Evolutionary conservation across 2,113 vertebrate species (phyloP).

Genomic region (Protobothrops flavoviridis): DNA sequence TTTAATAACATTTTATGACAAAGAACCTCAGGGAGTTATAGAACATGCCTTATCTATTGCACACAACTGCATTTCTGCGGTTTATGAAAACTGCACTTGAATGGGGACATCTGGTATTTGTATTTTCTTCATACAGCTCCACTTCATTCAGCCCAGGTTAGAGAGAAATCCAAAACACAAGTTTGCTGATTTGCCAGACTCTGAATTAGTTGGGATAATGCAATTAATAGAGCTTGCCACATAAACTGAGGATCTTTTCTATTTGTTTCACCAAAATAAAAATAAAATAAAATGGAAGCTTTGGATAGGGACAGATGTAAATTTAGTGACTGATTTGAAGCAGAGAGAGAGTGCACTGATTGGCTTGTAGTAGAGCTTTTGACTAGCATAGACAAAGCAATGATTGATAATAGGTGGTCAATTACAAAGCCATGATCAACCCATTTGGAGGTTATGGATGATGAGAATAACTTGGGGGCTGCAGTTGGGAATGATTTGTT

Average conservation of each 20-base stretch:
- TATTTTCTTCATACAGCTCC: neutral
- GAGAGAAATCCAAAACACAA: conserved; percentile 20
- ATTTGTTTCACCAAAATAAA: neutral
- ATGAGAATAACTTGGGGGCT: neutral
- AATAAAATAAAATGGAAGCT: neutral
- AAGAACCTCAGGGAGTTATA: neutral
- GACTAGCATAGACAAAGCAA: neutral
- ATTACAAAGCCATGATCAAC: neutral
- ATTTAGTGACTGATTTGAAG: neutral
- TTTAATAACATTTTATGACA: neutral
- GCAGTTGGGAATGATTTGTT: neutral
- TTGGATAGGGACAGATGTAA: neutral
- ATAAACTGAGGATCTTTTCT: neutral
- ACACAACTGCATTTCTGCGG: neutral
- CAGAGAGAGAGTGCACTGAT: neutral
- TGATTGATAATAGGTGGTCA: neutral
- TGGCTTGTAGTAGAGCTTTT: neutral
- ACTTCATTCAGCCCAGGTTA: neutral
- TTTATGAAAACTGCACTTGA: neutral
- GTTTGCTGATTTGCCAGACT: conserved; percentile 14
- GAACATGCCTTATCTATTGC: neutral
- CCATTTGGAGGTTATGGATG: neutral
- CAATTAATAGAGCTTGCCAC: neutral
- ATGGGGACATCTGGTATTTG: neutral
- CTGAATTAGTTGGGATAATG: neutral